Evolutionary conservation across 2,888 invertebrate genomes (phyloP), one percentile per base, ranked within the genome.

Genomic region (Thecophora atra): DNA sequence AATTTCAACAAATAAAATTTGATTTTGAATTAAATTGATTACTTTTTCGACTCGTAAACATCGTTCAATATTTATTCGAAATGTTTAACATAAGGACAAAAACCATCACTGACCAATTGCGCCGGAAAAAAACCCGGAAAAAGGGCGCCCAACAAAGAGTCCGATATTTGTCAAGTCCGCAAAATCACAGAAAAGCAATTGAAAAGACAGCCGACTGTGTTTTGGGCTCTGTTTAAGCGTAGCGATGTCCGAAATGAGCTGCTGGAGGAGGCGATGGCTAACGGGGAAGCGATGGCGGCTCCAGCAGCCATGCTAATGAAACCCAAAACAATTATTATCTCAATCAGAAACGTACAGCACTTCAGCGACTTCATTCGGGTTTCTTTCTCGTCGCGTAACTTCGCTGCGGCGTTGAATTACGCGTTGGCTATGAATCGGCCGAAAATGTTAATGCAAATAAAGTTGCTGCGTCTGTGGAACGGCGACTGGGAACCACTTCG

Each of bases 261-360:
- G 7, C n/a, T n/a, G n/a, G n/a, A n/a, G n/a, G 37, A 37, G 37
- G 6, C 37, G 37, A 37, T 37, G 37, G 37, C 15, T 28, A 17
- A 52, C 2, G 52, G 52, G 17, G 52, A 11, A 2, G 52, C 6
- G 19, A 1, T 13, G 52, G 52, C 11, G 4, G 30, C 7, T 37
- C n/a, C 19, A 6, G 19, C 17, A 13, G n/a, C 19, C 17, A 52
- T 19, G 17, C 56, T 42, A 78, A 78, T 77, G 77, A 76, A 78
- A 78, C 77, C 76, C 77, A 74, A 78, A 78, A 78, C 77, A 76
- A 78, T 78, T 77, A 78, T 78, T 78, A 78, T 78, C 78, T 77
- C 11, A 77, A 78, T 78, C 75, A 72, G 74, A 76, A 72, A 67
- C 37, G 54, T 56, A 37, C 30, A 68, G 15, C 56, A 68, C 44